A percentile compares a stretch with the other conserved stretches of the same genome.
Evolutionary conservation across 2,888 invertebrate species (phyloP).

Genomic region (Tanytarsus gracilentus): DNA sequence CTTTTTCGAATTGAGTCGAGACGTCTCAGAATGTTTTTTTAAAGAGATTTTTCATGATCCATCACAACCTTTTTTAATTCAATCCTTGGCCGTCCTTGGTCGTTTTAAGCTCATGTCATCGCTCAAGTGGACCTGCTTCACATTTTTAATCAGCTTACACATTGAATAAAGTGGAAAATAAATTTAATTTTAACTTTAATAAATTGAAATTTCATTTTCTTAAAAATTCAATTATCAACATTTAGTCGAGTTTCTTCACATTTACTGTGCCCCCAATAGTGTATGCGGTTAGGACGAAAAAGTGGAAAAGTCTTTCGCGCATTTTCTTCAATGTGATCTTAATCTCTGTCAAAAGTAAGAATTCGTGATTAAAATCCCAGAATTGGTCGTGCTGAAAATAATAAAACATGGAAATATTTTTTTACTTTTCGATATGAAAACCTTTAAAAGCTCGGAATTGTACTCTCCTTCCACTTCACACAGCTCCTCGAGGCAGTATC

Average conservation of each 20-base stretch:
- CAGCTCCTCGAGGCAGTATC: background rate
- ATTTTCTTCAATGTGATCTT: conserved; percentile 28
- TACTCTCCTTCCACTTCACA: background rate
- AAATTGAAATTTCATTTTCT: background rate
- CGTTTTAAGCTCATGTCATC: too few relatives aligned
- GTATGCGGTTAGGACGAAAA: background rate
- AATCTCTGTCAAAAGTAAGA: conserved; percentile 28
- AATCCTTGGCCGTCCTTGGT: background rate
- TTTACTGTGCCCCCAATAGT: too few relatives aligned
- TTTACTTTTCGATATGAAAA: background rate
- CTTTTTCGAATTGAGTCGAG: too few relatives aligned
- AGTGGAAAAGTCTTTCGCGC: conserved; percentile 7
- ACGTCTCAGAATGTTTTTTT: background rate
- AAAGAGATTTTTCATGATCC: conserved; percentile 15
- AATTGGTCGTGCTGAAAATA: conserved; percentile 28
- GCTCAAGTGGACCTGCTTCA: too few relatives aligned
- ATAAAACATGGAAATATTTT: conserved; percentile 26
- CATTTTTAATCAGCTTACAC: too few relatives aligned
- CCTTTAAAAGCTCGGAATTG: background rate
- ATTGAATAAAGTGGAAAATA: background rate
- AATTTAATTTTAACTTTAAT: conserved; percentile 8
- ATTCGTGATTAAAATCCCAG: conserved; percentile 29
- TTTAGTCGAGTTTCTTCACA: background rate
- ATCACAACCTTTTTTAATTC: conserved; percentile 11
- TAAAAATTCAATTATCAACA: conserved; percentile 1